Base-by-base conservation (phyloP, 92 coral and sea anemone genomes). In the Phenganax marumi region DNA sequence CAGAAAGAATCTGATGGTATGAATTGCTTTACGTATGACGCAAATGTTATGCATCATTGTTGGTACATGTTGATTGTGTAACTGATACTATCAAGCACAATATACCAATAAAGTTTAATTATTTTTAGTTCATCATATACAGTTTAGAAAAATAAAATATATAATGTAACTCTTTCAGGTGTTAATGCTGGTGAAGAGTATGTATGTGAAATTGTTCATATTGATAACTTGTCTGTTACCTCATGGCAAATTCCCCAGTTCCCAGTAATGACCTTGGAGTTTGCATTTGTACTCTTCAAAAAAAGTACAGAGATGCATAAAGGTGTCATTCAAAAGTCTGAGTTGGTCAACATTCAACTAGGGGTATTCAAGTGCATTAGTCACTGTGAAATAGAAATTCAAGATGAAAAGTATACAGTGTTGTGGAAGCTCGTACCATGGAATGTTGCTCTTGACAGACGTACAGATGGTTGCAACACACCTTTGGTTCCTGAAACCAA, bases 331-430 rank as follows among this genome's bases (percentile, higher is more conserved):
- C 64, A 81, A 81, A 81, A 81, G 39, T 17, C 11, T 7, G 52
- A 5, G 16, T 62, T 24, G 12, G 19, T 25, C 13, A 47, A 81
- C 46, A 51, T 23, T 3, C 77, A 81, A 39, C 49, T 65, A 3
- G 78, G 78, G 12, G 9, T 23, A 73, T 73, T 46, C 66, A 13
- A 61, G 8, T 87, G 87, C 72, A 64, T 79, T 10, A 68, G 87
- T 13, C 86, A 76, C 76, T 83, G 87, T 39, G 43, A 76, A 50
- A 82, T 87, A 17, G 73, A 48, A 54, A 65, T 87, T 11, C 80
- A 24, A 39, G 73, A 53, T 3, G 66, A 26, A 8, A 70, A 50
- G 0, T 82, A 82, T 83, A 82, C 84, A 50, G 88, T 88, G 7
- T 55, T 87, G 85, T 83, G 83, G 85, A 58, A 71, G 73, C 7